Percentiles rank a stretch among this genome's conserved stretches.
phyloP scores from a whole-genome alignment of 2,888 invertebrate genomes.

The Drosophila diplacantha region DNA sequence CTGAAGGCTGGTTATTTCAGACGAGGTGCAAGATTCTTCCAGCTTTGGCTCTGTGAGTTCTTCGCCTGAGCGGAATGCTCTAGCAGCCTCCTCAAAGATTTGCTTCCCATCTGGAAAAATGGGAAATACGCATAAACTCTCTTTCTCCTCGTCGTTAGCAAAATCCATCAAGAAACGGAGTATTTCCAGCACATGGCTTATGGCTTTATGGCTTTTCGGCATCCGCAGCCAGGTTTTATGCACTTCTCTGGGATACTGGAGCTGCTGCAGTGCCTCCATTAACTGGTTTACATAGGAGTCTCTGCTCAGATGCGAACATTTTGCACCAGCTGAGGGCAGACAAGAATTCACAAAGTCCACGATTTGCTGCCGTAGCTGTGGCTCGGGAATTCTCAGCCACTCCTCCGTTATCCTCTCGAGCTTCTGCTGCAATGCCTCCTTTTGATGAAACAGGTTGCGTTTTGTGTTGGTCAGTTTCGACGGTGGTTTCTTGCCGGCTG shows the following conservation, averaged over 20 bases:
- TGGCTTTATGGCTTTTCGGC: conserved; percentile 34
- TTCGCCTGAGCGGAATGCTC: background rate
- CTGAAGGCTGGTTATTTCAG: conserved; percentile 4
- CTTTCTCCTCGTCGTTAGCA: conserved; percentile 1
- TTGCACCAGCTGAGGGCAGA: conserved; percentile 17
- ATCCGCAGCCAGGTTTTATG: conserved; percentile 34
- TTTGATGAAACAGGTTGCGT: conserved; percentile 24
- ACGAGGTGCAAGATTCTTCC: background rate
- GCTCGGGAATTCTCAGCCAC: conserved; percentile 20
- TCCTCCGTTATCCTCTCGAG: conserved; percentile 16
- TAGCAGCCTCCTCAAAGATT: conserved; percentile 1
- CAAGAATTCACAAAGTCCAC: conserved; percentile 45
- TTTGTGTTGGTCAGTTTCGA: conserved; percentile 24
- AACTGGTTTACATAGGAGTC: conserved; percentile 34
- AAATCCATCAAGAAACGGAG: conserved; percentile 50
- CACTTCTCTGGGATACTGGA: conserved; percentile 42
- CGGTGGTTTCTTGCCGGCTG: background rate
- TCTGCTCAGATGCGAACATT: conserved; percentile 18
- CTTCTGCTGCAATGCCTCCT: conserved; percentile 24
- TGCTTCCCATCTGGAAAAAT: conserved; percentile 1
- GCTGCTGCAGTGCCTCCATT: conserved; percentile 30
- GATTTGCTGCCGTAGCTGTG: conserved; percentile 32
- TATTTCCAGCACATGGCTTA: conserved; percentile 30
- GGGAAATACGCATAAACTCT: background rate
- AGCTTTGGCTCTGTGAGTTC: background rate